phyloP scores from a whole-genome alignment of 2,888 invertebrate genomes.

The Cheilosia variabilis region DNA sequence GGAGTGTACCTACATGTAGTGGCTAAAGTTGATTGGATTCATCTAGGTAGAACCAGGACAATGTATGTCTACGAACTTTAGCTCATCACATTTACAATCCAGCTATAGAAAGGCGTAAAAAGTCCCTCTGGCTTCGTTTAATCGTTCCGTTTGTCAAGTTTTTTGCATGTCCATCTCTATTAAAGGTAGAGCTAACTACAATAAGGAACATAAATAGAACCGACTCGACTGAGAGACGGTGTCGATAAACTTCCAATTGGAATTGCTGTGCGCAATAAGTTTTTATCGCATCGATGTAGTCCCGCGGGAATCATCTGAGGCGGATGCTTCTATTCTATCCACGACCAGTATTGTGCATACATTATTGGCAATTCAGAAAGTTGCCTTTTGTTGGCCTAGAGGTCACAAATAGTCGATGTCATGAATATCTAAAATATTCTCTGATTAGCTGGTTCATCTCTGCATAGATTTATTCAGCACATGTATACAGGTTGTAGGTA shows the following conservation, averaged over 20 bases:
- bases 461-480: conserved; percentile 3
- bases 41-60: conserved; percentile 1
- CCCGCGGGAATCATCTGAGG: conserved; percentile 20
- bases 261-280: conserved; percentile 50
- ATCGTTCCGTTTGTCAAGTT: conserved; percentile 46
- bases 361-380: conserved; percentile 36
- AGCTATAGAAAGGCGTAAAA: conserved; percentile 23
- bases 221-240: background rate
- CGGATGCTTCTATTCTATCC: background rate
- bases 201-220: conserved; percentile 7
- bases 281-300: conserved; percentile 55
- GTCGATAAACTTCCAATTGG: conserved; percentile 44
- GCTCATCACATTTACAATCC: conserved; percentile 47
- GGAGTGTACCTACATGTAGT: conserved; percentile 27
- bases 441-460: conserved; percentile 23
- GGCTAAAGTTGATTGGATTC: conserved; percentile 53
- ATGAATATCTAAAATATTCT: conserved; percentile 54
- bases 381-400: conserved; percentile 29
- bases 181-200: background rate
- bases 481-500: background rate
- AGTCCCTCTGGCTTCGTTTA: conserved; percentile 42
- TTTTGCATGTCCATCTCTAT: conserved; percentile 31
- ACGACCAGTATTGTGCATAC: conserved; percentile 7
- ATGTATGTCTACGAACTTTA: background rate
- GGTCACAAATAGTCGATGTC: conserved; percentile 21